phyloP scores from a whole-genome alignment of 2,113 vertebrate genomes.

The Colius striatus region DNA sequence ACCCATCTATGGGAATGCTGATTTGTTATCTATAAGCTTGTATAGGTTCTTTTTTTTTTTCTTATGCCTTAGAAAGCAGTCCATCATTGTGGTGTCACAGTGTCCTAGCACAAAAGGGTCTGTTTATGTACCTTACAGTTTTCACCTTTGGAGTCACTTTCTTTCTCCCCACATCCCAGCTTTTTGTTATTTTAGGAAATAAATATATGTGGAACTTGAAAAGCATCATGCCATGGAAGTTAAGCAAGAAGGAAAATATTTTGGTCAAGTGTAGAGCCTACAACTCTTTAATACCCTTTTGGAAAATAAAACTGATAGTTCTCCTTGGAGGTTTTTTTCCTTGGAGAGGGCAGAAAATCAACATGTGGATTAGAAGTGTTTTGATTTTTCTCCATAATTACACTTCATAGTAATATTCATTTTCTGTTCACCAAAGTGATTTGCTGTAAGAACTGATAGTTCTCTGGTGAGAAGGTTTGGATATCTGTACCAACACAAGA shows the following conservation, averaged over 20 bases:
- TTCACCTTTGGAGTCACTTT: not conserved
- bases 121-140: not conserved
- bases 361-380: not conserved
- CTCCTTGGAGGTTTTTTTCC: not conserved
- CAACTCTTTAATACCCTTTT: not conserved
- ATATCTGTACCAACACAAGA: not conserved
- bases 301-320: not conserved
- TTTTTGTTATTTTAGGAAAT: not conserved
- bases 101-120: not conserved
- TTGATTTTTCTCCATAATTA: not conserved
- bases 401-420: not conserved
- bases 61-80: not conserved
- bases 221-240: not conserved
- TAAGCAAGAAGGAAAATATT: not conserved
- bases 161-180: fast-evolving
- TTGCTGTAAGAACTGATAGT: not conserved
- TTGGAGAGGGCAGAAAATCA: not conserved
- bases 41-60: not conserved
- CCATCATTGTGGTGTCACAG: not conserved
- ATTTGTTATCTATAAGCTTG: not conserved
- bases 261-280: not conserved
- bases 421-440: not conserved
- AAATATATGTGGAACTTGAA: not conserved
- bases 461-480: not conserved
- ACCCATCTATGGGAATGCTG: not conserved